phyloP scores from a whole-genome alignment of 1,140 invertebrate genomes.

The Antheraea mylitta region DNA sequence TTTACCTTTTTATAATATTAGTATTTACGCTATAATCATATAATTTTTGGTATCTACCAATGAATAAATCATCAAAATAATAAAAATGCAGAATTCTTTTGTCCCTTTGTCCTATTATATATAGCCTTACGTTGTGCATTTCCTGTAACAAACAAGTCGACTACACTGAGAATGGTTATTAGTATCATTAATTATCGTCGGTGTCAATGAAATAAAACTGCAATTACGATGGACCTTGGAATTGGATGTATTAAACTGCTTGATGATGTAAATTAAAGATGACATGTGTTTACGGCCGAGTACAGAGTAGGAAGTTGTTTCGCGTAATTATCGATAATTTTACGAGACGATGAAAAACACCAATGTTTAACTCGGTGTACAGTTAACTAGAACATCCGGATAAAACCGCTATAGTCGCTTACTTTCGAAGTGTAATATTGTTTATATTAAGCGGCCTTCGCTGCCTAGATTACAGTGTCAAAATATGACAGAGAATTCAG shows the following conservation, averaged over 20 bases:
- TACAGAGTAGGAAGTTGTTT: not conserved
- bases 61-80: not conserved
- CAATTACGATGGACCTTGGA: slow-evolving; percentile 30
- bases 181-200: slow-evolving; percentile 11
- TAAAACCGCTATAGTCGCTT: not conserved
- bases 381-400: not conserved
- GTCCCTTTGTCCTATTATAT: not conserved
- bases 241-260: slow-evolving; percentile 2
- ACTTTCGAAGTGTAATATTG: no score
- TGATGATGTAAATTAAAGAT: not conserved
- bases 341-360: slow-evolving; percentile 41
- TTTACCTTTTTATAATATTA: no score
- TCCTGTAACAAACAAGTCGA: not conserved
- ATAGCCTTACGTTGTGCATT: not conserved
- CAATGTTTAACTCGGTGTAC: slow-evolving; percentile 8
- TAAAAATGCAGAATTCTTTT: not conserved
- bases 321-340: slow-evolving; percentile 45
- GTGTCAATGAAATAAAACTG: slow-evolving; percentile 8
- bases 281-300: not conserved
- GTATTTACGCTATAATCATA: no score
- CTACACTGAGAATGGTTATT: not conserved
- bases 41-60: no score
- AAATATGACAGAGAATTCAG: no score
- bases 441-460: no score
- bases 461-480: no score